Percentiles rank a stretch among this genome's conserved stretches.
phyloP scores from a whole-genome alignment of 1,140 invertebrate genomes.

The Drosophila tropicalis region DNA sequence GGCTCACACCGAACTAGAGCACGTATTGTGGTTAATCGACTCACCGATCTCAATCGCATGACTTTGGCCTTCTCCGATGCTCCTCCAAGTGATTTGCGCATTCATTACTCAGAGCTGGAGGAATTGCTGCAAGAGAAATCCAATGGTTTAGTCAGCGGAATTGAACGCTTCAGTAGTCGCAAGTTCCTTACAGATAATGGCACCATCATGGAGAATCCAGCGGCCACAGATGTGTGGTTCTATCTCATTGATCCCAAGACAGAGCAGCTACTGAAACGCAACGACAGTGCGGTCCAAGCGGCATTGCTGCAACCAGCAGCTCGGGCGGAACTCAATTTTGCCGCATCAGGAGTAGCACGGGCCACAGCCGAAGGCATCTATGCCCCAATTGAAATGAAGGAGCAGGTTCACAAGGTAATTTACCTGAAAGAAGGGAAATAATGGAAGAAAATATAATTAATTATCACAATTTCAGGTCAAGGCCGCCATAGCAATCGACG shows the following conservation, averaged over 20 bases:
- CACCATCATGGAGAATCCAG: constrained; percentile 88
- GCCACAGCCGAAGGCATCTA: constrained; percentile 88
- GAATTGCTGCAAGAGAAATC: constrained; percentile 89
- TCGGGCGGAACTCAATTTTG: constrained; percentile 87
- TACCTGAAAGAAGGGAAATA: not conserved
- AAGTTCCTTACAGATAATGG: constrained; percentile 89
- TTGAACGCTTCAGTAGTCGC: constrained; percentile 90
- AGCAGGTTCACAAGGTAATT: constrained; percentile 76
- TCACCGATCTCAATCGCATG: constrained; percentile 89
- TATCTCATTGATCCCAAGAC: constrained; percentile 92
- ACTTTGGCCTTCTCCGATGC: constrained; percentile 90
- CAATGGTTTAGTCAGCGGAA: constrained; percentile 88
- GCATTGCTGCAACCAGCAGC: constrained; percentile 85
- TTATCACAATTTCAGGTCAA: constrained; percentile 71
- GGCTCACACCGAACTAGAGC: constrained; percentile 74
- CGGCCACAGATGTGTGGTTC: constrained; percentile 94
- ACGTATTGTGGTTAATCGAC: constrained; percentile 86
- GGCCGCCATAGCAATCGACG: constrained; percentile 86
- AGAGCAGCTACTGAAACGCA: constrained; percentile 89
- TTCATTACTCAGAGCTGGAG: constrained; percentile 87
- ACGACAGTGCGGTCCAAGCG: constrained; percentile 87
- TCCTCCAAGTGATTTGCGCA: constrained; percentile 88
- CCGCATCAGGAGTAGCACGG: constrained; percentile 86
- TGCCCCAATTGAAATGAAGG: constrained; percentile 84
- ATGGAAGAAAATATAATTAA: not conserved